Evolutionary conservation across 37 sponge, comb jelly and placozoan genomes (phyloP).

Genomic region (Diacarnus erythraeanus): DNA sequence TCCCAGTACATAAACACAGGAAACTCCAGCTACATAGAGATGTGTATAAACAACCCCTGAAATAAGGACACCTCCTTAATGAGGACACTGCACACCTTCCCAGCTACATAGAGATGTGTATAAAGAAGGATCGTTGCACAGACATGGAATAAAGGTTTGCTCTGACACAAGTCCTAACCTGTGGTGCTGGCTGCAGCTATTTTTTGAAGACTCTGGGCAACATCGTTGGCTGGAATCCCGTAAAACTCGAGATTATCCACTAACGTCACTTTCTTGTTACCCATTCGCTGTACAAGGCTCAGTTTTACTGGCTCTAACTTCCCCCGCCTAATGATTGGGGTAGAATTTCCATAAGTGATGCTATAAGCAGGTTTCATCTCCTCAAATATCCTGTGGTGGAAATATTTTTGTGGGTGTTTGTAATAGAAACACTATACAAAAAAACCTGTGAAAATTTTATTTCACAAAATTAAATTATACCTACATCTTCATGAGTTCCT

Average conservation of each 20-base stretch:
- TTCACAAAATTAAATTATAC: not conserved
- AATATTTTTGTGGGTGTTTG: too few species aligned
- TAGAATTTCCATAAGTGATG: conserved; percentile 2
- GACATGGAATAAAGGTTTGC: too few species aligned
- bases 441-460: not conserved
- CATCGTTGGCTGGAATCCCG: conserved; percentile 31
- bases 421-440: not conserved
- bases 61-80: not conserved
- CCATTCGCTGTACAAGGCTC: conserved; percentile 35
- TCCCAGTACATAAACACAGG: not conserved
- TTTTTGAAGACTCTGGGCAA: conserved; percentile 52
- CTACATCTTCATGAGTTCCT: conserved; percentile 36
- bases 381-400: conserved; percentile 13
- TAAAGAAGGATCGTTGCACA: too few species aligned
- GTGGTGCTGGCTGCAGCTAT: conserved; percentile 63
- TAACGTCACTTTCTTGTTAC: conserved; percentile 70
- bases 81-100: too few species aligned
- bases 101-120: too few species aligned
- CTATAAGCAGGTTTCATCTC: conserved; percentile 31
- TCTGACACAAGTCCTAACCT: conserved; percentile 8
- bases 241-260: conserved; percentile 64
- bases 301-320: conserved; percentile 34
- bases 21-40: not conserved
- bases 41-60: not conserved
- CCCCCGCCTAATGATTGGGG: conserved; percentile 25